Conservation (phyloP, 2,113 vertebrate species). For the Mastomys natalensis region DNA sequence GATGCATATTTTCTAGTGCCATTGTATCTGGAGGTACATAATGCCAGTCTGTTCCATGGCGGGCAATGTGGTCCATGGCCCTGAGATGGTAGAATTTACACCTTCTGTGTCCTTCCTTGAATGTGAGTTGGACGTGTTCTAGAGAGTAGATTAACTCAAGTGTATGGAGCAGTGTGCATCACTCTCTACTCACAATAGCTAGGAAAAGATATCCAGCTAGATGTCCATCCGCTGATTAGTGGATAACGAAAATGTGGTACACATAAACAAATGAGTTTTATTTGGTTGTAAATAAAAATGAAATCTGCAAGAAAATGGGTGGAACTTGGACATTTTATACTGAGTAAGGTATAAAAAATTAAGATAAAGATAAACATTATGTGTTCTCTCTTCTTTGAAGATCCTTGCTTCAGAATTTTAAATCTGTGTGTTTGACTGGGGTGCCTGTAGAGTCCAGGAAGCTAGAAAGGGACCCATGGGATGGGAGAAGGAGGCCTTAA, state of each 20-base stretch:
- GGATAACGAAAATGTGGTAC: too few species aligned
- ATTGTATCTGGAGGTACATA: background rate
- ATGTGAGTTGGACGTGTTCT: background rate
- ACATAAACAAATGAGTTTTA: background rate
- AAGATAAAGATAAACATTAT: background rate
- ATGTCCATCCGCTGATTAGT: background rate
- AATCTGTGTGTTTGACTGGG: background rate
- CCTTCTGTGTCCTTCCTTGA: background rate
- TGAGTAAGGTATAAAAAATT: background rate
- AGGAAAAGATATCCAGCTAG: too few species aligned
- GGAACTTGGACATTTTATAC: background rate
- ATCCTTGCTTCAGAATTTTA: background rate
- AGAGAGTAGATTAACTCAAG: background rate
- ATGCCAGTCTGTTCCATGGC: background rate
- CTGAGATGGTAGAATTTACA: background rate
- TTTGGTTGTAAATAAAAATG: background rate
- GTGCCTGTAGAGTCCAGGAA: background rate
- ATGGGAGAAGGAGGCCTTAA: too few species aligned
- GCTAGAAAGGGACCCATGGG: background rate
- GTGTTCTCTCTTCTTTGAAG: background rate
- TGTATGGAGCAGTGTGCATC: background rate
- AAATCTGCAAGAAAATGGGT: background rate
- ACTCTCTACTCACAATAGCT: background rate
- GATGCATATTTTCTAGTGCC: background rate
- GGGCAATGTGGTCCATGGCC: too few species aligned